Evolutionary conservation across 2,888 invertebrate genomes (phyloP).

Genomic region (Nomada flava): DNA sequence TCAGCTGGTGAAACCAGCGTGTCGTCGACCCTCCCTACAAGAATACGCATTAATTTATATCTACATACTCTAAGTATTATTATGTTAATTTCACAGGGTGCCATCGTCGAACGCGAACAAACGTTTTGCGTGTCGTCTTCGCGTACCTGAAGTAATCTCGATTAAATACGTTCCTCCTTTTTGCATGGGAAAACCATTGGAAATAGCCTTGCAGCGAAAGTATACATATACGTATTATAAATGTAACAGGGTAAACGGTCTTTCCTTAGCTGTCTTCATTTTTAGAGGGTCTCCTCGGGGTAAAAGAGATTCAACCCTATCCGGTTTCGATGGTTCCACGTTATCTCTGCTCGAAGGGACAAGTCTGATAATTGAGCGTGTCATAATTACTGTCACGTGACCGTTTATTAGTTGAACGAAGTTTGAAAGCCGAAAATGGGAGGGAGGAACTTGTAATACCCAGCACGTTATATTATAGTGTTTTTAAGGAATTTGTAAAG

Average conservation of each 20-base stretch:
- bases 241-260: slow-evolving; percentile 4
- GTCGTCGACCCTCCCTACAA: slow-evolving; percentile 79
- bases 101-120: slow-evolving; percentile 62
- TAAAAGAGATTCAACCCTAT: slow-evolving; percentile 21
- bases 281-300: not conserved
- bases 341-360: slow-evolving; percentile 22
- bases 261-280: not conserved
- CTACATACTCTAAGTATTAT: slow-evolving; percentile 81
- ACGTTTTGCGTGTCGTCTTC: slow-evolving; percentile 69
- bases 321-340: slow-evolving; percentile 19
- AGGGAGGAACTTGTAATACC: too few species aligned
- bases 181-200: slow-evolving; percentile 79
- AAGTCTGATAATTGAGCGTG: slow-evolving; percentile 19
- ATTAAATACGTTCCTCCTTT: slow-evolving; percentile 76
- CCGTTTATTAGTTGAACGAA: slow-evolving; percentile 13
- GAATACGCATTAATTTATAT: slow-evolving; percentile 84
- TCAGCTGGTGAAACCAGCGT: slow-evolving; percentile 65
- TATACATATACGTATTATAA: not conserved
- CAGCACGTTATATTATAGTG: too few species aligned
- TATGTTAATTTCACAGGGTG: slow-evolving; percentile 79
- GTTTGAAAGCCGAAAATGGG: not conserved
- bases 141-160: slow-evolving; percentile 67
- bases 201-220: slow-evolving; percentile 36
- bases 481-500: too few species aligned
- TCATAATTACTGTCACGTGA: slow-evolving; percentile 34